A percentile compares a stretch with the other conserved stretches of the same genome.
Evolutionary conservation across 2,113 vertebrate genomes (phyloP).

Genomic region (Spea bombifrons): DNA sequence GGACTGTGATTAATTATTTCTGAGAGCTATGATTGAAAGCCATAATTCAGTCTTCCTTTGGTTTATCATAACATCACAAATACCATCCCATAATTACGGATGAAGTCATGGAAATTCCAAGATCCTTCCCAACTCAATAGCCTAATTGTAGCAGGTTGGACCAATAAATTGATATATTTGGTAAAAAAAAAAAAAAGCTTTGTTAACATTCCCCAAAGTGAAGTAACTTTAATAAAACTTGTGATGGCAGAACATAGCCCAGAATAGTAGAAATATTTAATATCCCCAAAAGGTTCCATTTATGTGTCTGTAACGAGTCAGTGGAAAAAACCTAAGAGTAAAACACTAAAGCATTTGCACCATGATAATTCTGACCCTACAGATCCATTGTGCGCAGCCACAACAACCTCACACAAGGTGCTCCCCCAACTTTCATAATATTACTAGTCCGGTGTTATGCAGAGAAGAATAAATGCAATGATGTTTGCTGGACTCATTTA

Average conservation of each 20-base stretch:
- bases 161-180: slow-evolving; percentile 22
- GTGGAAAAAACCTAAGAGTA: neutral
- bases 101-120: slow-evolving; percentile 37
- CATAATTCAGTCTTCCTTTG: slow-evolving; percentile 15
- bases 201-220: neutral
- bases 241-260: neutral
- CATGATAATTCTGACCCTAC: too few relatives aligned
- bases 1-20: slow-evolving; percentile 33
- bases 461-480: too few relatives aligned
- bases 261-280: neutral
- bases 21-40: slow-evolving; percentile 34
- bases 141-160: slow-evolving; percentile 15
- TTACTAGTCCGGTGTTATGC: too few relatives aligned
- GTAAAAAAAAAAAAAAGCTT: slow-evolving; percentile 1
- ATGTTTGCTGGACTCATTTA: too few relatives aligned
- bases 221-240: neutral
- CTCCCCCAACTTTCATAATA: too few relatives aligned
- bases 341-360: too few relatives aligned
- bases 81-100: slow-evolving; percentile 26
- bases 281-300: neutral
- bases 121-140: slow-evolving; percentile 8
- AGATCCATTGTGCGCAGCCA: too few relatives aligned
- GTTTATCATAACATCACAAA: slow-evolving; percentile 38
- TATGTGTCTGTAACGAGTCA: neutral
- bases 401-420: too few relatives aligned